Base-by-base conservation (phyloP, 2,113 vertebrate genomes). In the Tachycineta bicolor region DNA sequence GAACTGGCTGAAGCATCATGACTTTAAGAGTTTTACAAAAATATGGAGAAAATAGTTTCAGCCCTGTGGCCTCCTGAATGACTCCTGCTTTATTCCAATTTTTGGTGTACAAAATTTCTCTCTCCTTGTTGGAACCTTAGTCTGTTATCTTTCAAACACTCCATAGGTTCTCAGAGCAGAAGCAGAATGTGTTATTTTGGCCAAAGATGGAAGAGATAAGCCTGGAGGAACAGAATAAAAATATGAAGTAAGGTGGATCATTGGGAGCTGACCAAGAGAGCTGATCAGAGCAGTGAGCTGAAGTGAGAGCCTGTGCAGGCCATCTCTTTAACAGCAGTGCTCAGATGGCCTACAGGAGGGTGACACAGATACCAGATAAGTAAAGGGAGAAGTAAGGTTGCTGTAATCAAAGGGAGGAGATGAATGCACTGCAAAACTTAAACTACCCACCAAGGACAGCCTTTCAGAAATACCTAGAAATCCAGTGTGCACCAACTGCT, bases 381-480 rank as follows among this genome's bases (percentile, higher is more conserved):
- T 9, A 83, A 46, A 58, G 19, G 41, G 31, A 92, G 37, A 62
- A 41, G 18, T 8, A 7, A 84, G 41, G 46, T 43, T 80, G 47
- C 37, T 75, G 15, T 60, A 89, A 89, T 86, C 65, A 67, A 89
- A 81, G 52, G n/a, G n/a, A 81, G 70, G 70, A 95, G 90, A 90
- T 62, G 49, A 93, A 94, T 92, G 74, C 24, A 75, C 37, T 41
- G 34, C 49, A 87, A 69, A 93, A 81, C 53, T 95, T 93, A 65
- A 95, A 86, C 39, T 90, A 65, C 41, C 33, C 89, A 84, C 95
- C 41, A 80, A 84, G 87, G 67, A 83, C 21, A 90, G 55, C 18
- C 69, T 89, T 59, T 83, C 69, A 86, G 90, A 93, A 95, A 68
- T 41, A 75, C 60, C 46, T 78, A 87, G 93, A 83, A 83, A 92